These are phyloP conservation scores for Limnothrissa miodon DNA, from an alignment of 2,113 vertebrate genomes.

Conservation along the genomic window DNA sequence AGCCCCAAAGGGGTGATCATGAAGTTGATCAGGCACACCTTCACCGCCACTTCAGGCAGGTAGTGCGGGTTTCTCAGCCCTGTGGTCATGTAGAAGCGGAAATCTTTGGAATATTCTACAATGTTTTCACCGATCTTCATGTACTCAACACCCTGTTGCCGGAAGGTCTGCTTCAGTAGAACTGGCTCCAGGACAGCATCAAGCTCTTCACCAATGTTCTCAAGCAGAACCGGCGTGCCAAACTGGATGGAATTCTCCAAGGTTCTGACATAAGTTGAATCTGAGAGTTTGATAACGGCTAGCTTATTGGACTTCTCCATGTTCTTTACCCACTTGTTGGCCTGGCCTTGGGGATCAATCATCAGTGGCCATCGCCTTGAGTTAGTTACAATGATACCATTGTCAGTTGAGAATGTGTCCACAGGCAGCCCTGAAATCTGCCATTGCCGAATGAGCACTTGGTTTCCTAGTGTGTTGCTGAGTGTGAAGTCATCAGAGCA, in stretches of 20 bases:
- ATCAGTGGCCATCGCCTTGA: slow-evolving; percentile 89
- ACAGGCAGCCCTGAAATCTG: slow-evolving; percentile 87
- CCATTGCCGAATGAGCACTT: slow-evolving; percentile 85
- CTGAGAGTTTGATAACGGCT: slow-evolving; percentile 83
- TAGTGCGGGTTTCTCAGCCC: slow-evolving; percentile 91
- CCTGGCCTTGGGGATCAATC: slow-evolving; percentile 94
- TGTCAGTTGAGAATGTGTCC: slow-evolving; percentile 90
- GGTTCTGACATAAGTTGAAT: slow-evolving; percentile 77
- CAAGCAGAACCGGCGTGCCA: slow-evolving; percentile 84
- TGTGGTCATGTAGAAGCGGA: slow-evolving; percentile 90
- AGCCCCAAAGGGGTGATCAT: slow-evolving; percentile 93
- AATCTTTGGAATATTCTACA: slow-evolving; percentile 84
- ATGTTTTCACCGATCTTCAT: slow-evolving; percentile 89
- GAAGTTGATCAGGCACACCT: slow-evolving; percentile 93
- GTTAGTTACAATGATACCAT: slow-evolving; percentile 89
- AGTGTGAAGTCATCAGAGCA: slow-evolving; percentile 83
- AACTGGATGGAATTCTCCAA: slow-evolving; percentile 87
- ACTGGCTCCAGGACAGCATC: slow-evolving; percentile 88
- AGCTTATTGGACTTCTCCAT: slow-evolving; percentile 88
- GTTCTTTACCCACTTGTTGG: slow-evolving; percentile 94
- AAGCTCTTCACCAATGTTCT: slow-evolving; percentile 87
- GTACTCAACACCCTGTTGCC: slow-evolving; percentile 87
- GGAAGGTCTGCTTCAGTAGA: slow-evolving; percentile 88
- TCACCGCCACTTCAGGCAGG: slow-evolving; percentile 88
- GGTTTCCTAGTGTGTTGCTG: slow-evolving; percentile 79